Conservation (phyloP, 1,140 invertebrate genomes). For the Dinoponera quadriceps region DNA sequence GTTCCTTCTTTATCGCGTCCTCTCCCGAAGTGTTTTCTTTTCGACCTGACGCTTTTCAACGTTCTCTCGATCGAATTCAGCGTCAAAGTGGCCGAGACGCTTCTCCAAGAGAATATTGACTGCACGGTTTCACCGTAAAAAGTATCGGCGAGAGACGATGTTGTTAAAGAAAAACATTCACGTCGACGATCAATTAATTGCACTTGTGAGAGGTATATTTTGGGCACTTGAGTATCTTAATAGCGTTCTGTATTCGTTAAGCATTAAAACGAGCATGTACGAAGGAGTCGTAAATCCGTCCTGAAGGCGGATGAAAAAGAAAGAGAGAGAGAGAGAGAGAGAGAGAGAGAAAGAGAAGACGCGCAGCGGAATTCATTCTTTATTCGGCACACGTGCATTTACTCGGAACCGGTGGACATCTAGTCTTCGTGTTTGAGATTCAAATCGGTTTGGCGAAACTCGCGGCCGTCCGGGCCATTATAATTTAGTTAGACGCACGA, state of each 20-base stretch:
- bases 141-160: no score
- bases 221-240: not conserved
- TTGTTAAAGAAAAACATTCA: not conserved
- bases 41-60: no score
- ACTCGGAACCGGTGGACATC: not conserved
- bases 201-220: not conserved
- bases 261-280: not conserved
- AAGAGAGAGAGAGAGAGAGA: no score
- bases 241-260: not conserved
- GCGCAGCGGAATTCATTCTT: constrained; percentile 39
- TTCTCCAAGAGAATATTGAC: no score
- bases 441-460: constrained; percentile 64
- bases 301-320: not conserved
- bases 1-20: not conserved
- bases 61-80: not conserved
- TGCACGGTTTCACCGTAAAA: no score
- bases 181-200: not conserved
- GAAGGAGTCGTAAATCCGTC: constrained; percentile 16
- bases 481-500: constrained; percentile 68
- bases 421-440: constrained; percentile 60
- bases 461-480: constrained; percentile 62
- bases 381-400: constrained; percentile 45
- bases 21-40: no score
- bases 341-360: no score
- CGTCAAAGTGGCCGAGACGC: not conserved